Base-by-base conservation (phyloP, 2,113 vertebrate genomes). In the Pterocles burchelli region DNA sequence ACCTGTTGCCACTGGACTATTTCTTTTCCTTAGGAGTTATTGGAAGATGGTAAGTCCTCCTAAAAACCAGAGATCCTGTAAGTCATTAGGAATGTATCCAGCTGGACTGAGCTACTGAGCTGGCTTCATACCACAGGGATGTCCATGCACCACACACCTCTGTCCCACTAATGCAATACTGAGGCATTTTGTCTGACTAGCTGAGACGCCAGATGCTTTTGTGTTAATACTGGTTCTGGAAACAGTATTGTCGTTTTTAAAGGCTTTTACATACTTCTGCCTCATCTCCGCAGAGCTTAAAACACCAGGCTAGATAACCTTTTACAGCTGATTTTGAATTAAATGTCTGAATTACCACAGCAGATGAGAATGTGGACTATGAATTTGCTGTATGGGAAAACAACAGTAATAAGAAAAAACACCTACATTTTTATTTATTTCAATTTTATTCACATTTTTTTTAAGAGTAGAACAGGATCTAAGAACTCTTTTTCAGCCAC, bases 111-210 rank as follows among this genome's bases (percentile, higher is more conserved):
- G 13, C 14, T 70, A 26, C 4, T 10, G 33, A 67, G 9, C 17
- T 75, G 41, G 61, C 24, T 82, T 78, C 20, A 34, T 14, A 33
- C 1, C 4, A 3, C 34, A 49, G 45, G 15, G 49, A 34, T 34
- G 7, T 17, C 17, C 48, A 3, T 11, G 10, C 11, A 31, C 4
- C 18, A 33, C 33, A 8, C 5, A 13, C 0, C 0, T 48, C 15
- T 45, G 14, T 36, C 9, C 31, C 31, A 72, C 13, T n/a, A 8
- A 28, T 0, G 2, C 6, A 8, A 38, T 24, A 8, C 7, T 43
- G 33, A 78, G 8, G 4, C 1, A 48, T 51, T 87, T 79, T 87
- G 5, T 26, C n/a, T 43, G 17, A 16, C 6, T 52, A 38, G 17
- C 5, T 84, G 57, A 71, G 22, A n/a, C 2, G 7, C 7, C 33